phyloP scores from a whole-genome alignment of 2,113 vertebrate genomes.

The Pelvicachromis taeniatus region DNA sequence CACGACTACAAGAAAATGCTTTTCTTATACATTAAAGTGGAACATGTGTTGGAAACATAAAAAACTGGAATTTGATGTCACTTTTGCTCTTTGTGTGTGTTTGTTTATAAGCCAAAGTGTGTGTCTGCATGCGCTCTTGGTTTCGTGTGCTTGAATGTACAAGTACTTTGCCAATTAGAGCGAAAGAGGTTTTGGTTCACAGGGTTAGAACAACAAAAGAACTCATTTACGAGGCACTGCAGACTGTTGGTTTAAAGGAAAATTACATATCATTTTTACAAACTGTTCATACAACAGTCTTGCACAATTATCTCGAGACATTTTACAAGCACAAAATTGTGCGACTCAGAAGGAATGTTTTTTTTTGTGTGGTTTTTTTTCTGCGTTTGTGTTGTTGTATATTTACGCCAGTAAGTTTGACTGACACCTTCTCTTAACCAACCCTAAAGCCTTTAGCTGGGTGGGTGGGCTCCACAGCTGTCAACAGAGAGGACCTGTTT shows the following conservation, averaged over 20 bases:
- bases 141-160: not conserved
- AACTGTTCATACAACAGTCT: not conserved
- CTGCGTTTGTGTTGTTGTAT: not conserved
- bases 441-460: not conserved
- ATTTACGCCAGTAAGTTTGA: conserved; percentile 5
- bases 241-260: not conserved
- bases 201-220: conserved; percentile 14
- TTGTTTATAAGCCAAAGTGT: not conserved
- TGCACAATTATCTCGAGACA: not conserved
- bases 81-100: not conserved
- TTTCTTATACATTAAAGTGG: not conserved
- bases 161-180: conserved; percentile 38
- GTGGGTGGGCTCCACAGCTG: not conserved
- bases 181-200: conserved; percentile 40
- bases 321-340: not conserved
- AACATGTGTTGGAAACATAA: not conserved
- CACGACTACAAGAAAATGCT: no score
- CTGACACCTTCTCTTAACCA: conserved; percentile 21
- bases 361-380: not conserved
- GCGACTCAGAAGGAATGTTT: not conserved
- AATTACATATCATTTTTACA: not conserved
- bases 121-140: not conserved
- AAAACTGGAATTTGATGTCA: not conserved
- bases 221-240: not conserved
- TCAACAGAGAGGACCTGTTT: conserved; percentile 64